Evolutionary conservation across 2,797 vertebrate species (phyloP).

Genomic region (Salarias fasciatus): DNA sequence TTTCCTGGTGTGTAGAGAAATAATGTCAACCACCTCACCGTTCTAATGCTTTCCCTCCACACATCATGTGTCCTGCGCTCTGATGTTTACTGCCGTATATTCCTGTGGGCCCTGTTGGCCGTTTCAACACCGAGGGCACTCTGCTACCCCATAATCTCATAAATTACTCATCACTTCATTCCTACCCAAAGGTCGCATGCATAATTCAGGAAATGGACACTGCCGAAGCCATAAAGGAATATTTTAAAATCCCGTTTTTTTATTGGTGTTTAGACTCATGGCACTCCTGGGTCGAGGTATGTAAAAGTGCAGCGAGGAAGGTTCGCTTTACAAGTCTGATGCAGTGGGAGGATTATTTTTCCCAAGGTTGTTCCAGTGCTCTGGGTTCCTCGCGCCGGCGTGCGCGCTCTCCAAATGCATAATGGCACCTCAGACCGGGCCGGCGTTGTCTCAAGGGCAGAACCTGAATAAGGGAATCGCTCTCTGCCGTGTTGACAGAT

Average conservation of each 20-base stretch:
- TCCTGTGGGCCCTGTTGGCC: constrained; percentile 4
- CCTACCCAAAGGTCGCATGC: constrained; percentile 35
- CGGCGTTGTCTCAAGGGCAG: constrained; percentile 47
- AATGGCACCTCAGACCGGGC: constrained; percentile 42
- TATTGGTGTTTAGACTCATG: constrained; percentile 29
- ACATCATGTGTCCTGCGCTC: no score
- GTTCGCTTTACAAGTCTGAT: constrained; percentile 43
- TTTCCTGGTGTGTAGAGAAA: constrained; percentile 11
- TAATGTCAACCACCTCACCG: background rate
- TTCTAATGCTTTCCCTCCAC: background rate
- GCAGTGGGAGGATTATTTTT: constrained; percentile 40
- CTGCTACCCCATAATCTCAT: constrained; percentile 17
- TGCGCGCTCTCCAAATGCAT: constrained; percentile 32
- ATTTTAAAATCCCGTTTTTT: constrained; percentile 17
- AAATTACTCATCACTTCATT: constrained; percentile 42
- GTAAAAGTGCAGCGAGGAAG: constrained; percentile 26
- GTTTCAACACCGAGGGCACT: constrained; percentile 6
- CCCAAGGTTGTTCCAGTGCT: constrained; percentile 18
- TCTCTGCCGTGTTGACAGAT: constrained; percentile 56
- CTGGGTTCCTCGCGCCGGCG: constrained; percentile 9
- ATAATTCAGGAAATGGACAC: constrained; percentile 45
- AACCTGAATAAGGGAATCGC: constrained; percentile 44
- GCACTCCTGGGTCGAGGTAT: constrained; percentile 28
- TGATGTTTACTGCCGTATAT: constrained; percentile 1
- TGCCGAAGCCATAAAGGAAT: constrained; percentile 10